Conservation (phyloP, 1,140 invertebrate genomes). For the Dendrolimus kikuchii region DNA sequence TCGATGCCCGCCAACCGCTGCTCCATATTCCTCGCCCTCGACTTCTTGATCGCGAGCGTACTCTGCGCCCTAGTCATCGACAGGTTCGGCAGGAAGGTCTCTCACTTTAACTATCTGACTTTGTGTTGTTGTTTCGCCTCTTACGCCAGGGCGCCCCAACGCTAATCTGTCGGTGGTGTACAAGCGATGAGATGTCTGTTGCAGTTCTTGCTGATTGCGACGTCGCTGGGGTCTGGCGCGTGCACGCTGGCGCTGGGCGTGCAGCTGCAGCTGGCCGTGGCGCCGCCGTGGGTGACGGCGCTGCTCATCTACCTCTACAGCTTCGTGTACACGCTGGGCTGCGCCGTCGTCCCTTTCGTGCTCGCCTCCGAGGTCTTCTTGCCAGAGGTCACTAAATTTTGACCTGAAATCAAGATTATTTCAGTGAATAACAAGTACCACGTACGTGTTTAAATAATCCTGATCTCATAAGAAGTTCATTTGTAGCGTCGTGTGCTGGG, state of each 20-base stretch:
- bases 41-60: constrained; percentile 32
- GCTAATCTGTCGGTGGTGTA: too few relatives aligned
- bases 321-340: constrained; percentile 45
- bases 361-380: constrained; percentile 51
- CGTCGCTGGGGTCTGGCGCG: constrained; percentile 30
- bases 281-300: constrained; percentile 44
- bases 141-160: too few relatives aligned
- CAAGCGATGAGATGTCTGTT: constrained; percentile 4
- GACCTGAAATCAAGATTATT: too few relatives aligned
- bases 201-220: constrained; percentile 37
- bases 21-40: constrained; percentile 42
- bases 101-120: background rate
- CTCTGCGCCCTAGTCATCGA: constrained; percentile 38
- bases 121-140: background rate
- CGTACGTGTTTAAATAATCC: too few relatives aligned
- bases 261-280: constrained; percentile 41
- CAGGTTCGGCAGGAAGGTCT: constrained; percentile 49
- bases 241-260: constrained; percentile 36
- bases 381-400: too few relatives aligned
- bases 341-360: constrained; percentile 45
- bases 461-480: too few relatives aligned
- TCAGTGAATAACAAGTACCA: too few relatives aligned
- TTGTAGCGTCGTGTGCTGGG: background rate
- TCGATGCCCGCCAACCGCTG: constrained; percentile 46
- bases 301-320: constrained; percentile 42